Evolutionary conservation across 1,140 invertebrate species (phyloP).

Genomic region (Trichomalopsis sarcophagae): DNA sequence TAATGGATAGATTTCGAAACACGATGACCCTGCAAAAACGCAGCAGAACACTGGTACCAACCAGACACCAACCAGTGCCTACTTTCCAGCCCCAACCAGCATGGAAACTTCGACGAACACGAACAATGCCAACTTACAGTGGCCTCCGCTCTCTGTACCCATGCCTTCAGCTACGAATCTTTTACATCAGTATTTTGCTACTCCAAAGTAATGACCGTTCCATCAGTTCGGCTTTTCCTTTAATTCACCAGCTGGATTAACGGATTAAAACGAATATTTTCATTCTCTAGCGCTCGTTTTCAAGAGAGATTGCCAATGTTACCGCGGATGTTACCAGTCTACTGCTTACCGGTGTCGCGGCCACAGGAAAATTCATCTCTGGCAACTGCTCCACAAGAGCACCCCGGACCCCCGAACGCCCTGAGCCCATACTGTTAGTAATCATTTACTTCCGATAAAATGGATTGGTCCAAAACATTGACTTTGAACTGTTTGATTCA

Average conservation of each 20-base stretch:
- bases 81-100: conserved; percentile 7
- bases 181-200: conserved; percentile 62
- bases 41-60: conserved; percentile 18
- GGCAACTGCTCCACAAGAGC: conserved; percentile 56
- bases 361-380: conserved; percentile 45
- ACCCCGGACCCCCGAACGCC: conserved; percentile 55
- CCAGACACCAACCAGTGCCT: background rate
- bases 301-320: conserved; percentile 58
- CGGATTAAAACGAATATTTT: background rate
- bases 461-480: background rate
- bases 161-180: conserved; percentile 68
- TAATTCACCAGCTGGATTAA: background rate
- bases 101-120: background rate
- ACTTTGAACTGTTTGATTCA: background rate
- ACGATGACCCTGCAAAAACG: conserved; percentile 55
- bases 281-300: conserved; percentile 45
- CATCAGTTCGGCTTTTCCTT: background rate
- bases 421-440: conserved; percentile 61
- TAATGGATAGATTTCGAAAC: conserved; percentile 57
- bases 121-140: conserved; percentile 70
- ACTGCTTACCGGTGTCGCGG: conserved; percentile 76
- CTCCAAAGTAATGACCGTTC: conserved; percentile 53
- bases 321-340: conserved; percentile 77
- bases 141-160: conserved; percentile 78
- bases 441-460: background rate